Evolutionary conservation across 1,140 invertebrate species (phyloP), one percentile per base, ranked within the genome.

Genomic region (Euura saliciscinereae): DNA sequence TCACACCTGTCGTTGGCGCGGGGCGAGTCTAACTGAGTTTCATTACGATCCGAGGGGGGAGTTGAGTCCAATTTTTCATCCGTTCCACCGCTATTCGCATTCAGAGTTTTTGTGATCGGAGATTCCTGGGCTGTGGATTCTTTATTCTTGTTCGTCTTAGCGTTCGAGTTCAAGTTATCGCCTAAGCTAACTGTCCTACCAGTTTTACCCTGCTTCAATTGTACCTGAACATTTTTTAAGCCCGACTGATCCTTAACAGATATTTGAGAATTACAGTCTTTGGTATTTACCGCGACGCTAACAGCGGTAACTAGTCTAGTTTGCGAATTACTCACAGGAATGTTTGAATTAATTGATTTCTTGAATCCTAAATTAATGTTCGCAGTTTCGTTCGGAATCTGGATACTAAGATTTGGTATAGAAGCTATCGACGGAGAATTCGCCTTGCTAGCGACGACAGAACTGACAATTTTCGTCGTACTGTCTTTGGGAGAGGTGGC

Each of bases 361-460:
- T 69, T 69, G 44, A 46, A n/a, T 6, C 11, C 69, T 69, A 69
- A 65, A 7, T 68, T 73, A 73, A 10, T 69, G 66, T 69, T 45
- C 43, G 44, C 59, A 51, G 43, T n/a, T 45, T 65, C 44, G 64
- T 73, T 73, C 13, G 69, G 51, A 68, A 75, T 71, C 65, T 75
- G 71, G 73, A 75, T 71, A 65, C 65, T 69, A 45, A 75, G 59
- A n/a, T 73, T 72, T 59, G 42, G 8, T 44, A 72, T 66, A 59
- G 66, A 13, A 3, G 59, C n/a, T 67, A 65, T 51, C 45, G 66
- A 28, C 28, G 51, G 13, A 59, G 8, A 8, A 59, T 59, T n/a
- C 2, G 6, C 51, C 13, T 59, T 59, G 13, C 51, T 59, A 59
- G 13, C 51, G 13, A 59, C 51, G 13, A n/a, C 28, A 28, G 28